Percentiles rank a stretch among this genome's conserved stretches.
phyloP scores from a whole-genome alignment of 2,888 invertebrate species.

The Eilema griseolum region DNA sequence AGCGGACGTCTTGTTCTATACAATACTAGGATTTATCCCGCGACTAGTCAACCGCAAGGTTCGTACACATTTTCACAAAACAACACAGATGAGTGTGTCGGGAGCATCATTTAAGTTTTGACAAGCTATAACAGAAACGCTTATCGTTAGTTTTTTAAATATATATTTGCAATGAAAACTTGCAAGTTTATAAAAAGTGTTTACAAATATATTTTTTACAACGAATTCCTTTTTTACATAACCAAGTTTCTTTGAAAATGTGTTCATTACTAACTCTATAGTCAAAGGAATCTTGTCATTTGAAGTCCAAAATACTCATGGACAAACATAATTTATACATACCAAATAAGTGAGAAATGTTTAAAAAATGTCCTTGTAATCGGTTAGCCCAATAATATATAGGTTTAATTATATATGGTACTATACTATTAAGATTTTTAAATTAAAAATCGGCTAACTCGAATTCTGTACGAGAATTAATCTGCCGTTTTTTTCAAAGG shows the following conservation, averaged over 20 bases:
- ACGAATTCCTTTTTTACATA: slow-evolving; percentile 11
- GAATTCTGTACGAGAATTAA: not conserved
- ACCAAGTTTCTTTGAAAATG: slow-evolving; percentile 14
- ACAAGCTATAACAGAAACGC: slow-evolving; percentile 17
- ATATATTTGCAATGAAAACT: slow-evolving; percentile 17
- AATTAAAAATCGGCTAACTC: not conserved
- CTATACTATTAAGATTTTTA: not conserved
- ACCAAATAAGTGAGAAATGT: not conserved
- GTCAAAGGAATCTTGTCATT: not conserved
- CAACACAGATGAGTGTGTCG: too few relatives aligned
- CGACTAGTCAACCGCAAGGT: too few relatives aligned
- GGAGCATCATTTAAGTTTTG: too few relatives aligned
- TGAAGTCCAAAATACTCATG: slow-evolving; percentile 6
- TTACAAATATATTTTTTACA: not conserved
- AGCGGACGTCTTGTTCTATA: too few relatives aligned
- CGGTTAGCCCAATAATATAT: not conserved
- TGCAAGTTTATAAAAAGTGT: slow-evolving; percentile 11
- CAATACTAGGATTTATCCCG: too few relatives aligned
- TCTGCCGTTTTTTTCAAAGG: not conserved
- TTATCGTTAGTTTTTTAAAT: slow-evolving; percentile 1
- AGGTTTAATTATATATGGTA: not conserved
- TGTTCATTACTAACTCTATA: slow-evolving; percentile 9
- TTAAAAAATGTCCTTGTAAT: not conserved
- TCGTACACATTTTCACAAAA: too few relatives aligned
- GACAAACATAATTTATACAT: not conserved